These are phyloP conservation scores for Tolmerus cingulatus DNA, from an alignment of 2,888 invertebrate genomes.

Conservation along the genomic window DNA sequence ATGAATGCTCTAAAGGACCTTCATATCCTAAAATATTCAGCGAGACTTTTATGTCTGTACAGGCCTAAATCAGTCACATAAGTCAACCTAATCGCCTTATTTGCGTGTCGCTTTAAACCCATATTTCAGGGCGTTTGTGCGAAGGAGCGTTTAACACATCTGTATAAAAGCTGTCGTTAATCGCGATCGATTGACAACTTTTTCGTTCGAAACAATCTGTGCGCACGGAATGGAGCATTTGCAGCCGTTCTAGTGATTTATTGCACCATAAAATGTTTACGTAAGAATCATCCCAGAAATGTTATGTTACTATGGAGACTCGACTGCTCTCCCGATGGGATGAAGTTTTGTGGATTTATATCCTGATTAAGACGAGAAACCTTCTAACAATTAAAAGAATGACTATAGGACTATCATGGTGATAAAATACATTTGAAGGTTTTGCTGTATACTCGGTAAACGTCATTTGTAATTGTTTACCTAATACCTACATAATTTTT, in stretches of 20 bases:
- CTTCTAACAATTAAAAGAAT: background rate
- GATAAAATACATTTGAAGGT: no score
- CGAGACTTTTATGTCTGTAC: background rate
- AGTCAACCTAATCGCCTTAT: background rate
- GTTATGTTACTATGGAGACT: background rate
- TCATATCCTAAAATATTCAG: background rate
- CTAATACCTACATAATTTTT: no score
- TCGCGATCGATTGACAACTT: background rate
- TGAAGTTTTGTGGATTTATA: background rate
- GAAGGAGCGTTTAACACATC: background rate
- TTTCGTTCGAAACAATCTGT: background rate
- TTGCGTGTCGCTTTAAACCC: background rate
- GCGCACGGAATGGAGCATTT: background rate
- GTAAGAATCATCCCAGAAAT: background rate
- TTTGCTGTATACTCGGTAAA: no score
- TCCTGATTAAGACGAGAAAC: background rate
- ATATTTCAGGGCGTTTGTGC: background rate
- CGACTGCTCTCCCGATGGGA: background rate
- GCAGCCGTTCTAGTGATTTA: background rate
- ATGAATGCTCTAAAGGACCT: background rate
- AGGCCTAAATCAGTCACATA: background rate
- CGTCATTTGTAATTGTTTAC: no score
- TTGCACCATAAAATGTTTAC: background rate
- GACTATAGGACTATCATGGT: background rate
- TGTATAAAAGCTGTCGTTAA: background rate